phyloP scores from a whole-genome alignment of 2,888 invertebrate genomes.

The Siphonodentalium dalli region DNA sequence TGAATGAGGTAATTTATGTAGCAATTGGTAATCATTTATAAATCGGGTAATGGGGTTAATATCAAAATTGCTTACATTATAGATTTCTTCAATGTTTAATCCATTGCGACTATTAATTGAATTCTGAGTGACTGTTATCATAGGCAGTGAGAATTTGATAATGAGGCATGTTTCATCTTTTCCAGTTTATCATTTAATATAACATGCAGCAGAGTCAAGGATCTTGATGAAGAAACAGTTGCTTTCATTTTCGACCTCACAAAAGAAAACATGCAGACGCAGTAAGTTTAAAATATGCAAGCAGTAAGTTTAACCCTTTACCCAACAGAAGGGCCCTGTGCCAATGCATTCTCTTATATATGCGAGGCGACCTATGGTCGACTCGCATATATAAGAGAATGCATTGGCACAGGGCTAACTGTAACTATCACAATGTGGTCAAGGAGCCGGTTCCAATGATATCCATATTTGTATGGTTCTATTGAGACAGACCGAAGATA shows the following conservation, averaged over 20 bases:
- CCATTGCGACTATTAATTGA: neutral
- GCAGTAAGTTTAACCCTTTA: neutral
- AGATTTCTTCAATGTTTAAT: neutral
- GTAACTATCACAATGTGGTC: too few species aligned
- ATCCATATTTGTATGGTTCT: too few species aligned
- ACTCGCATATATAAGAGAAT: too few species aligned
- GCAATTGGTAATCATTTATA: neutral
- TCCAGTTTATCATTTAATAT: conserved; percentile 71
- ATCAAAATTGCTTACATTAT: neutral
- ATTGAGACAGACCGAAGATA: too few species aligned
- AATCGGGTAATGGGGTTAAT: neutral
- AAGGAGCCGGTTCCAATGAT: too few species aligned
- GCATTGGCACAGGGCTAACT: too few species aligned
- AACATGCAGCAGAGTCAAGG: conserved; percentile 70
- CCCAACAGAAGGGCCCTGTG: too few species aligned
- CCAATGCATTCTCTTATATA: too few species aligned
- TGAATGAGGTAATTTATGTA: too few species aligned
- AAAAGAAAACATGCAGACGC: conserved; percentile 79
- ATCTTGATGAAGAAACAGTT: conserved; percentile 70
- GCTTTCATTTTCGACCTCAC: conserved; percentile 80
- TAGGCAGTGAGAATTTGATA: neutral
- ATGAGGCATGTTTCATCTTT: conserved; percentile 10
- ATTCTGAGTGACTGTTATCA: neutral
- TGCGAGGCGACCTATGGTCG: too few species aligned
- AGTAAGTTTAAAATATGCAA: conserved; percentile 69